Base-by-base conservation (phyloP, 1,140 invertebrate species). In the Papilio aristodemus region DNA sequence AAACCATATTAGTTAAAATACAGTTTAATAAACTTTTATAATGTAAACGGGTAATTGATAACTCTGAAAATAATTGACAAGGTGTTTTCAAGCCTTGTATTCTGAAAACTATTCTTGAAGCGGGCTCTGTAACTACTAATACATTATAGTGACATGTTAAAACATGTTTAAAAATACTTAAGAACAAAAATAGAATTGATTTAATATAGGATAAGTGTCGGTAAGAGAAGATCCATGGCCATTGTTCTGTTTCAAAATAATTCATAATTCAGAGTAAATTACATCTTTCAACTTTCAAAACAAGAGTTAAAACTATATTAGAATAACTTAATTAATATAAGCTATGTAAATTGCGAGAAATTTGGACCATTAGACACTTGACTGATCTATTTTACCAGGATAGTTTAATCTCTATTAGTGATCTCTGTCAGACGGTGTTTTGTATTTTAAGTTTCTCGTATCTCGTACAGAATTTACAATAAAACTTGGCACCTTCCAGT, bases 321-420 rank as follows among this genome's bases (percentile, higher is more conserved):
- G 19, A 22, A 50, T 17, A 14, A 43, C 41, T 46, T 46, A 19
- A 22, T 46, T 46, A 19, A 22, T 54, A 54, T 54, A 54, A 22
- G 46, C 46, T 54, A 54, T 54, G 46, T 54, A 54, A 4, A 54
- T 54, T 54, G 46, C 46, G 22, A 22, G 9, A 54, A 54, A 54
- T 19, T 22, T 4, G 46, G 46, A 54, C 46, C 46, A 54, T 19
- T 54, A 54, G 46, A 10, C 19, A 54, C 46, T 22, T 9, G 46
- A 54, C 46, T 22, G 46, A 54, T 22, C 0, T 54, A 54, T 13
- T 54, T 4, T 43, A 19, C 14, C 41, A 43, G 41, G n/a, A 43
- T 43, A 43, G 41, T 43, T 17, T 54, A 54, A 54, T 54, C 46
- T 54, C 46, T 8, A 54, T 54, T 54, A 22, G 46, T 54, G 46